Evolutionary conservation across 1,140 invertebrate genomes (phyloP), one percentile per base, ranked within the genome.

Genomic region (Anadara kagoshimensis): DNA sequence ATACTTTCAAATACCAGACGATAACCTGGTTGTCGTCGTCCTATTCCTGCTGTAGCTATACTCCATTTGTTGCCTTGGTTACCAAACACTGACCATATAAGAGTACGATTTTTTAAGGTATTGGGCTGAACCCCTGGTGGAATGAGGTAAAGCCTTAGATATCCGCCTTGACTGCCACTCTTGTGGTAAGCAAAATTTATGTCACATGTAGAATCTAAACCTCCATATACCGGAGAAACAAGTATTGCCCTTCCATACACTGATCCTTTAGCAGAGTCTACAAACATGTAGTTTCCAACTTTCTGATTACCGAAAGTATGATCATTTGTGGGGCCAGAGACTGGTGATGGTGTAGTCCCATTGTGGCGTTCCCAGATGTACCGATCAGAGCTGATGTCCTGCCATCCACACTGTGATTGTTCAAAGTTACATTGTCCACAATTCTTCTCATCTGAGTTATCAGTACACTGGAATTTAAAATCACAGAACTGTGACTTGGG

Each of bases 311-410:
- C 81, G 43, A 73, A 71, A 0, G 86, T 88, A 72, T 88, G 85
- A 68, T 88, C 86, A 67, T 51, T 58, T 12, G n/a, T 44, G 36
- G 86, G 82, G 29, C 83, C 85, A 26, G 75, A 76, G 1, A 80
- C 44, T 7, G 69, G 44, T 20, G 78, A 67, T 29, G 79, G 72
- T 72, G 86, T 83, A 1, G 80, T 49, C 4, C 80, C 81, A 71
- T 83, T 82, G 44, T 81, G 80, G 53, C 82, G 62, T 12, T 79
- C 77, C 86, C 86, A 88, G n/a, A 75, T 63, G 64, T 86, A 88
- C 36, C 58, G 59, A 49, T 80, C 82, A 14, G 66, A 53, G 66
- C 82, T 85, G 43, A 71, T 72, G 56, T 85, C 83, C 18, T 53
- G 49, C 87, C 87, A 89, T 26, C 84, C 85, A 80, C 88, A 83